Evolutionary conservation across 2,888 invertebrate genomes (phyloP), one percentile per base, ranked within the genome.

Genomic region (Ectropis crepuscularia): DNA sequence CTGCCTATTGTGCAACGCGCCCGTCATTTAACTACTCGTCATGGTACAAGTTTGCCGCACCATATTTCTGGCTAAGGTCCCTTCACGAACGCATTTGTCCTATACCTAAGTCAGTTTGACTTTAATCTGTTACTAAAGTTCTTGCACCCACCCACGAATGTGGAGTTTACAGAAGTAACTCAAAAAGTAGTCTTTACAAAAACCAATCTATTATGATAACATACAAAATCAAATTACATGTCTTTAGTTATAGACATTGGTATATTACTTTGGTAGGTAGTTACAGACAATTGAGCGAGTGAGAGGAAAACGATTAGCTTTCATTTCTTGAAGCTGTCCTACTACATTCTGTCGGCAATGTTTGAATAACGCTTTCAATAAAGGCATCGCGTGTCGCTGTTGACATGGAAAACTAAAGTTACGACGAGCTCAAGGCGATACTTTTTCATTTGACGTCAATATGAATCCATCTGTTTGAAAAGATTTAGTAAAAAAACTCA

Each of bases 381-480:
- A 50, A 62, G 42, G 36, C 54, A n/a, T 61, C 42, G 37, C 38
- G 50, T 49, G 12, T n/a, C 43, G 49, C 11, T 39, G 57, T 63
- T 53, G 38, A 48, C 39, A 28, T 42, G n/a, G 9, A 43, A 36
- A 49, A 43, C 49, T 48, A 54, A 48, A 54, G 6, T 50, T 28
- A 51, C 8, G 43, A 43, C 43, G 48, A 53, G 48, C 41, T 53
- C 16, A 48, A 48, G 37, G 46, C 12, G 51, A 36, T 41, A 47
- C 11, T 7, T 39, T 48, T 48, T 43, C 28, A 37, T 45, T 47
- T 64, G 55, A 57, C 55, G 59, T 54, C 16, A 6, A 36, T 7
- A n/a, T 67, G 65, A 66, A 63, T 60, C 61, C 67, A 65, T 11
- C 45, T 12, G 50, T 28, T 62, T 46, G 45, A 50, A 61, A 41